Base-by-base conservation (phyloP, 2,888 invertebrate genomes). In the Megalurothrips usitatus region DNA sequence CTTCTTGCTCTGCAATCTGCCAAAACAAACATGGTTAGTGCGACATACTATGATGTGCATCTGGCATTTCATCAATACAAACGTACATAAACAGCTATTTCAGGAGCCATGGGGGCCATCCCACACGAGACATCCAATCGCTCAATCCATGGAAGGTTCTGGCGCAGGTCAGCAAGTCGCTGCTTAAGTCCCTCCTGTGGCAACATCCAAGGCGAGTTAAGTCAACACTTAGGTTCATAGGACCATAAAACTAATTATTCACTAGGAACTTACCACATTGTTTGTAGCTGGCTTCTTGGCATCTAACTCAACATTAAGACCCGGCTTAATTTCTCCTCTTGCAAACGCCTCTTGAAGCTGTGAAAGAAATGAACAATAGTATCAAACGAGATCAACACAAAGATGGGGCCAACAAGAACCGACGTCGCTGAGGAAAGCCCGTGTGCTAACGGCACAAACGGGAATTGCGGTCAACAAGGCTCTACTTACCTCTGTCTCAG, bases 301-400 rank as follows among this genome's bases (percentile, higher is more conserved):
- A 84, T 91, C 89, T 81, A 92, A 88, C 84, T 91, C 90, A 84
- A 91, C 89, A 87, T 96, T 96, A 0, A 97, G 87, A 1, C 97
- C 97, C 0, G 96, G 94, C 86, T 97, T 95, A 0, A 98, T 86
- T 81, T 93, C 89, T 0, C 97, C 97, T 85, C 92, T 91, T 0
- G 92, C 92, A 87, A 96, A 96, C 0, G 97, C 97, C 86, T 94
- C 93, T 92, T 96, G 97, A 81, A 98, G 88, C 96, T 97, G 86
- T 81, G 88, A 88, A 79, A 84, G 79, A 83, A 23, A n/a, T 68
- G n/a, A 68, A 49, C 79, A 8, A 58, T 14, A 12, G 17, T 19
- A 58, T 58, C 17, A 58, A 2, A 58, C 0, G 58, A 6, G 14
- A 10, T 58, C 34, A 43, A 43, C 34, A 43, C 6, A 43, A 2